Evolutionary conservation across 2,113 vertebrate genomes (phyloP).

Genomic region (Nematolebias whitei): DNA sequence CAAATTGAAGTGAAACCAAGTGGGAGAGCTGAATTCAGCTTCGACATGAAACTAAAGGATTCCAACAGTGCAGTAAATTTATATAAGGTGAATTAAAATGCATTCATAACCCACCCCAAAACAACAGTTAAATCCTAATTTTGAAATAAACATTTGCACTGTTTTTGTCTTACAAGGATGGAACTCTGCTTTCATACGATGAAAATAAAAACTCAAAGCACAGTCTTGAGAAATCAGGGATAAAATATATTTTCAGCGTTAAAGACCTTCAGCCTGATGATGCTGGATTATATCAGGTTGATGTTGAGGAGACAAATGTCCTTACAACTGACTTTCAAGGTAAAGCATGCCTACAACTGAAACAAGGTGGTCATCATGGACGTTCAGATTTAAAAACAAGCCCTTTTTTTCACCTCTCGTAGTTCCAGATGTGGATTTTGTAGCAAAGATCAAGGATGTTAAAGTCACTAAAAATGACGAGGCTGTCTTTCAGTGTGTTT

Average conservation of each 20-base stretch:
- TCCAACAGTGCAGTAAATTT: conserved; percentile 81
- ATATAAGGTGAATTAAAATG: conserved; percentile 84
- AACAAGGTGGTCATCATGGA: background rate
- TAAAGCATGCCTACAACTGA: conserved; percentile 47
- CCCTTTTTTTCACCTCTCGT: background rate
- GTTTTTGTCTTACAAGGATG: conserved; percentile 79
- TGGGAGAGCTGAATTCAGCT: conserved; percentile 81
- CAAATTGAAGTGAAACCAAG: conserved; percentile 82
- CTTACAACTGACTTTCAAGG: conserved; percentile 84
- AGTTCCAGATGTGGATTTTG: conserved; percentile 84
- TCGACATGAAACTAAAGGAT: conserved; percentile 85
- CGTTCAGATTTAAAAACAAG: background rate
- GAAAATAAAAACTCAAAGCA: conserved; percentile 76
- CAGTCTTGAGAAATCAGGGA: conserved; percentile 77
- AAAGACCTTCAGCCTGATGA: conserved; percentile 83
- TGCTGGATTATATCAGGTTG: conserved; percentile 88
- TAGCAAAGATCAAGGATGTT: conserved; percentile 64
- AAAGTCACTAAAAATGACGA: conserved; percentile 76
- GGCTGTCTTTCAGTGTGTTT: conserved; percentile 79
- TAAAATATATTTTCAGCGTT: conserved; percentile 83
- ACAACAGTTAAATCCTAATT: background rate
- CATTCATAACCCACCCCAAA: conserved; percentile 9
- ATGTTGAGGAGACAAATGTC: conserved; percentile 83
- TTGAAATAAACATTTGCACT: background rate
- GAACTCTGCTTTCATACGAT: conserved; percentile 75